Percentiles rank a stretch among this genome's conserved stretches.
phyloP scores from a whole-genome alignment of 2,113 vertebrate genomes.

The Genyomyrus donnyi region DNA sequence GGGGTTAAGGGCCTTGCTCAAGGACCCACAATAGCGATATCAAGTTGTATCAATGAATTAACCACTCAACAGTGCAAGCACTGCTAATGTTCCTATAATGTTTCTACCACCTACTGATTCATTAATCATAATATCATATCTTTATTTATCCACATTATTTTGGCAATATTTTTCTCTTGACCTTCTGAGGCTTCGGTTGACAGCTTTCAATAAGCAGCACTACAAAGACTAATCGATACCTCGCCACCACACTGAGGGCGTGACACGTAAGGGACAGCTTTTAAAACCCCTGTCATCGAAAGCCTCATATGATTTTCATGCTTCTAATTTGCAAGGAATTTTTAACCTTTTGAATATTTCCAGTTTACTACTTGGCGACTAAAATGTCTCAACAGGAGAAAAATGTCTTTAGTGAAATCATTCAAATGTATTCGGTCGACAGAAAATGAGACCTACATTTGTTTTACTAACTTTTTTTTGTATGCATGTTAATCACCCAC shows the following conservation, averaged over 20 bases:
- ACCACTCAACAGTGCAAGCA: neutral
- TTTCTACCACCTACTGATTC: constrained; percentile 19
- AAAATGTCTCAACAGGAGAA: neutral
- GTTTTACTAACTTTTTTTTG: neutral
- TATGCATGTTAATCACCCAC: neutral
- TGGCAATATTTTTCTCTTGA: neutral
- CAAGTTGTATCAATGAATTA: constrained; percentile 13
- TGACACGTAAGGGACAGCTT: no score
- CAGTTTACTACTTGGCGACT: neutral
- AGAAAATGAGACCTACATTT: neutral
- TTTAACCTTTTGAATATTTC: neutral
- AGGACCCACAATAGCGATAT: neutral
- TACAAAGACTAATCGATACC: neutral
- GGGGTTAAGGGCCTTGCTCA: no score
- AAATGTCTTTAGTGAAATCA: neutral
- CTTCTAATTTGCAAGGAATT: neutral
- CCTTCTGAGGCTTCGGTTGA: neutral
- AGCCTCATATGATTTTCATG: neutral
- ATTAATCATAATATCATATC: constrained; percentile 16
- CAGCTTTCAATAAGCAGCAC: neutral
- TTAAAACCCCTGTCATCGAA: neutral
- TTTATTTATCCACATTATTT: constrained; percentile 16
- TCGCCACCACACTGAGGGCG: neutral
- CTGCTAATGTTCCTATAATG: constrained; percentile 36
- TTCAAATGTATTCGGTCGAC: neutral